Percentiles rank a stretch among this genome's conserved stretches.
phyloP scores from a whole-genome alignment of 2,888 invertebrate genomes.

The Drosophila multiciliata region DNA sequence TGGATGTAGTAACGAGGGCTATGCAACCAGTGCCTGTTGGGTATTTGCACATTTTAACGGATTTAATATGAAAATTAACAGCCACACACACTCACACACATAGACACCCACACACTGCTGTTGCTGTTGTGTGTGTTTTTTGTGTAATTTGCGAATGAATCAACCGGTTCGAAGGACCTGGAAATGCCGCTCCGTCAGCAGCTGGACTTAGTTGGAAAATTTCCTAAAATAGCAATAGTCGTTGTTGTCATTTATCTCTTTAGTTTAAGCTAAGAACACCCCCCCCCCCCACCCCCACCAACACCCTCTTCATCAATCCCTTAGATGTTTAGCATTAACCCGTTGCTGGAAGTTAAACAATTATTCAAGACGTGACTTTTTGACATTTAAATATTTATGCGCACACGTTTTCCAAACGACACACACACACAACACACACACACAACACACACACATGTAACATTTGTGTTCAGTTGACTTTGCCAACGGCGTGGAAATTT shows the following conservation, averaged over 20 bases:
- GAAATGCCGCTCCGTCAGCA: constrained; percentile 47
- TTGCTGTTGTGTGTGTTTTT: constrained; percentile 27
- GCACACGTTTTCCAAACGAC: constrained; percentile 63
- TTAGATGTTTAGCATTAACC: constrained; percentile 17
- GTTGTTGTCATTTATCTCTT: constrained; percentile 23
- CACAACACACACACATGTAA: constrained; percentile 33
- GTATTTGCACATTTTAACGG: constrained; percentile 79
- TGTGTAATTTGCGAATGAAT: constrained; percentile 72
- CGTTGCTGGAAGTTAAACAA: constrained; percentile 65
- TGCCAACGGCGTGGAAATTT: constrained; percentile 29
- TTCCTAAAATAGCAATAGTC: constrained; percentile 68
- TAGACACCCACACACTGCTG: not conserved
- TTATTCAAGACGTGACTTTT: constrained; percentile 79
- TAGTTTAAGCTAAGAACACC: not conserved
- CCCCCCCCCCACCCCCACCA: not conserved
- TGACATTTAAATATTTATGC: constrained; percentile 78
- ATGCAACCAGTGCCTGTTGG: constrained; percentile 64
- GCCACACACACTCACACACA: constrained; percentile 33
- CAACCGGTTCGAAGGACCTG: constrained; percentile 31
- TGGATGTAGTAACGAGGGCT: not conserved
- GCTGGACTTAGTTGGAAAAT: constrained; percentile 77
- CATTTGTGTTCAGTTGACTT: constrained; percentile 42
- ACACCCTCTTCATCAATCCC: not conserved
- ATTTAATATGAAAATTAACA: constrained; percentile 79
- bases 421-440: constrained; percentile 19